Base-by-base conservation (phyloP, 2,888 invertebrate genomes). In the Microplitis manilae region DNA sequence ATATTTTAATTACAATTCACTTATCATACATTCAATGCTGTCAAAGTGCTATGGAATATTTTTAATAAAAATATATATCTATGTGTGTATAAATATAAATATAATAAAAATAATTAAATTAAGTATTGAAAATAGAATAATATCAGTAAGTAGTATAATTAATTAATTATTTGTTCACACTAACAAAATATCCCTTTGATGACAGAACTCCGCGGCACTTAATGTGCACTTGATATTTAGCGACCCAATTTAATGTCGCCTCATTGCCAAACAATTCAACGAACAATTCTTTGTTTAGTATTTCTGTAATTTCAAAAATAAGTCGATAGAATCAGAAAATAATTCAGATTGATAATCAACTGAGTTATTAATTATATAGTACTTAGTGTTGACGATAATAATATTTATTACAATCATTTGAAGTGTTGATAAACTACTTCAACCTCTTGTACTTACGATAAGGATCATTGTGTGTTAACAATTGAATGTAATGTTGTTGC, bases 391-490 rank as follows among this genome's bases (percentile, higher is more conserved):
- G 30, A 30, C 30, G 4, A 30, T 30, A 30, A 30, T 30, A 30
- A 30, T 30, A 30, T 30, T 30, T 30, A 30, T 30, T 30, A 30
- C 2, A 4, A 30, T 30, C 30, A 4, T 30, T 30, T 30, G 2
- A 30, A 1, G 6, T 68, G 38, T 60, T 50, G 71, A 72, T 40
- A 9, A 76, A 73, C 30, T 50, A 71, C 73, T 40, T 13, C 72
- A 73, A 78, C 80, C 68, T 76, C 40, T 68, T 7, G 73, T 77
- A 86, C 90, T 91, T 90, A 97, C 97, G 95, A 87, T 94, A 94
- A 0, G 98, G 97, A 90, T 99, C 99, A 85, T 96, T 97, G 89
- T 99, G 99, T 0, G 98, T 99, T 38, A 99, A 92, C 61, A 99
- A 91, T 88, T 98, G 97, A 79, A 99, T 95, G 86, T 97, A 96